Evolutionary conservation across 2,888 invertebrate genomes (phyloP).

Genomic region (Megaustenia siamemsis): DNA sequence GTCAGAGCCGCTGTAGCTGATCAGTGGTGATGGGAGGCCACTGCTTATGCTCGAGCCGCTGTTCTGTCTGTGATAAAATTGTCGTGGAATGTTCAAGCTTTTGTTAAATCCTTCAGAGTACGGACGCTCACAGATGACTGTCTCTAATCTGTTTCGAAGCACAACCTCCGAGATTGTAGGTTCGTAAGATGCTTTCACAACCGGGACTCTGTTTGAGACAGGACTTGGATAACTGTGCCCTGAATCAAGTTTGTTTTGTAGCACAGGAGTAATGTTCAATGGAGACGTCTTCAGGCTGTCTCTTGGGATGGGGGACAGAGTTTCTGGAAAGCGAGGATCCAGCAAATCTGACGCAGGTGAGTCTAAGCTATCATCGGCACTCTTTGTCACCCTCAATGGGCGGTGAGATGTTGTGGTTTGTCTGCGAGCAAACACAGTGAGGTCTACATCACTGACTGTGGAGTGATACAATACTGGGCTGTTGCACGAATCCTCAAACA

Average conservation of each 20-base stretch:
- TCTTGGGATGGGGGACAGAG: neutral
- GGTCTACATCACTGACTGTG: slow-evolving; percentile 68
- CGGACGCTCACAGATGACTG: slow-evolving; percentile 62
- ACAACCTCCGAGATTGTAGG: slow-evolving; percentile 28
- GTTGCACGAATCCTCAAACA: slow-evolving; percentile 72
- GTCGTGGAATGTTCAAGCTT: slow-evolving; percentile 72
- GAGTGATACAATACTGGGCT: slow-evolving; percentile 70
- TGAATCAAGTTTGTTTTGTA: neutral
- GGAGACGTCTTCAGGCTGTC: slow-evolving; percentile 11
- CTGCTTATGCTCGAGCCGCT: slow-evolving; percentile 50
- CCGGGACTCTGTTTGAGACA: slow-evolving; percentile 26
- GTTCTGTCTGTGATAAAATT: slow-evolving; percentile 61
- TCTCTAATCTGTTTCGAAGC: slow-evolving; percentile 28
- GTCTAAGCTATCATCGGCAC: slow-evolving; percentile 63
- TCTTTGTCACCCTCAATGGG: slow-evolving; percentile 64
- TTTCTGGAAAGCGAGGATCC: slow-evolving; percentile 35
- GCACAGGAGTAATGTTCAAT: neutral
- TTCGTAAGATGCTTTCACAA: slow-evolving; percentile 25
- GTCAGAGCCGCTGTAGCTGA: slow-evolving; percentile 64
- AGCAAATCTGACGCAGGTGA: slow-evolving; percentile 35
- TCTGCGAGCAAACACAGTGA: slow-evolving; percentile 53
- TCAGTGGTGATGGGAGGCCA: slow-evolving; percentile 54
- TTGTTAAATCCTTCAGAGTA: slow-evolving; percentile 69
- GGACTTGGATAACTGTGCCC: slow-evolving; percentile 39
- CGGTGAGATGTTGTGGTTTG: slow-evolving; percentile 55